Evolutionary conservation across 2,797 vertebrate species (phyloP), one percentile per base, ranked within the genome.

Genomic region (Bucorvus abyssinicus): DNA sequence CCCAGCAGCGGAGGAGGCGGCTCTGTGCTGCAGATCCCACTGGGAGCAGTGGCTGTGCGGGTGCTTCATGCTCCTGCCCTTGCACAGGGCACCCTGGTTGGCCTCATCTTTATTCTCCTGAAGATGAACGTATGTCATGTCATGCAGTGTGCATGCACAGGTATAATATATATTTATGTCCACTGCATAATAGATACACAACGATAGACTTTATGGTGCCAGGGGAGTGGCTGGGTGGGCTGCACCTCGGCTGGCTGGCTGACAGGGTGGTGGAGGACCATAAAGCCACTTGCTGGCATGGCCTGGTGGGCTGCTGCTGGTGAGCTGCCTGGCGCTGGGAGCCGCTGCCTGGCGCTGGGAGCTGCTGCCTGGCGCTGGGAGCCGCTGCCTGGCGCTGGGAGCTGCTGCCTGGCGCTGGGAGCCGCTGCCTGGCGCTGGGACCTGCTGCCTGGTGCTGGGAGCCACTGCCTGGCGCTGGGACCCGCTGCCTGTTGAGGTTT

Each of bases 81-180:
- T 21, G 49, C 67, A 7, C 36, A 14, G 30, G 57, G 14, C 23
- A 32, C 61, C 84, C 70, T 65, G 11, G 23, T 38, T 22, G 11
- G 21, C 77, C 77, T 59, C 1, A 6, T 3, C 34, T 78, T 50
- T 45, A 12, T 38, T 81, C 18, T 5, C 1, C 24, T 0, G 0
- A 12, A 21, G 32, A 9, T 0, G 1, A 38, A 30, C 7, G 18
- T 11, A 2, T 5, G 19, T 61, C 44, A 9, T 1, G 14, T 53
- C 47, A 32, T 0, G 27, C 63, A 52, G 12, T 21, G 13, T 20
- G 36, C 1, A 0, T 20, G 49, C 29, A 2, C 22, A 12, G 24
- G 17, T 73, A 10, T 19, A 10, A 36, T 9, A 12, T 1, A 42
- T 40, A 11, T 52, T 84, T 49, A 15, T 53, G 29, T 38, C 53